These are phyloP conservation scores for Pithys albifrons DNA, from an alignment of 2,113 vertebrate species.

Conservation along the genomic window DNA sequence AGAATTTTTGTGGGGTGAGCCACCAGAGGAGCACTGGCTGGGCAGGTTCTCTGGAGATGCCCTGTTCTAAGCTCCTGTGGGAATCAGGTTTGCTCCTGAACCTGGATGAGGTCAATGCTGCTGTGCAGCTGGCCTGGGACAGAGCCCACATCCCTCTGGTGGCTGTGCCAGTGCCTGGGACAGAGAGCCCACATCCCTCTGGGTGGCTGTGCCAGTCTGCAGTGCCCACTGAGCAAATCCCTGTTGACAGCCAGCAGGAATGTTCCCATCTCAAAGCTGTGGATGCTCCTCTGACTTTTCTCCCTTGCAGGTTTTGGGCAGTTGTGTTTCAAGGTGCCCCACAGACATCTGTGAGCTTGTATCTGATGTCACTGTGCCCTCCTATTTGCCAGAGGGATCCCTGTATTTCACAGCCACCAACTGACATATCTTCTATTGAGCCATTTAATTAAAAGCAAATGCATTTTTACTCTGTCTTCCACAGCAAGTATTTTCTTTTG, in stretches of 20 bases:
- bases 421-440: background rate
- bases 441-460: background rate
- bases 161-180: too few relatives aligned
- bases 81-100: background rate
- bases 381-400: too few relatives aligned
- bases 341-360: background rate
- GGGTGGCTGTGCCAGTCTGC: too few relatives aligned
- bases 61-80: background rate
- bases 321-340: background rate
- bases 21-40: background rate
- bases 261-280: background rate
- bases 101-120: background rate
- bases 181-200: too few relatives aligned
- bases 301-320: background rate
- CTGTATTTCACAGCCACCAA: background rate
- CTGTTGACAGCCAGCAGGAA: fast-evolving
- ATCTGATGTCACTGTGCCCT: background rate
- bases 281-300: background rate
- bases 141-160: background rate
- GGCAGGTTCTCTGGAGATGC: background rate
- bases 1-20: background rate
- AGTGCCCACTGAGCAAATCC: too few relatives aligned
- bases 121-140: background rate
- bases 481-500: background rate
- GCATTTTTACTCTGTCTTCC: background rate